Evolutionary conservation across 2,888 invertebrate species (phyloP).

Genomic region (Ametastegia equiseti): DNA sequence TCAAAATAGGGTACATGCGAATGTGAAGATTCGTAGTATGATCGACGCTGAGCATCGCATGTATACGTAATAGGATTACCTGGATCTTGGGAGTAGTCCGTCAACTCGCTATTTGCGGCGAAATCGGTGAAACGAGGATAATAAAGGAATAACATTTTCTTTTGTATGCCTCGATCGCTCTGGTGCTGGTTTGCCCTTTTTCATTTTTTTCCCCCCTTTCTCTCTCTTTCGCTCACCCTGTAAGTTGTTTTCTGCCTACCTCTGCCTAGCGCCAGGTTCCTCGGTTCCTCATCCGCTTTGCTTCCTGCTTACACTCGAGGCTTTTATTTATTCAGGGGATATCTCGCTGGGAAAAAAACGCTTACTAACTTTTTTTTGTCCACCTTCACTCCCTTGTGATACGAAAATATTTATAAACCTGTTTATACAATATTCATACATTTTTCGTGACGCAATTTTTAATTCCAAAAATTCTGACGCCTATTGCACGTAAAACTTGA

Average conservation of each 20-base stretch:
- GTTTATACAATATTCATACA: slow-evolving; percentile 27
- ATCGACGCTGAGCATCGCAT: too few species aligned
- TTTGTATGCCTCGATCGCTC: slow-evolving; percentile 27
- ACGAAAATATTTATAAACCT: slow-evolving; percentile 27
- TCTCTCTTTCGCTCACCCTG: too few species aligned
- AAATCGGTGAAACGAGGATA: slow-evolving; percentile 29
- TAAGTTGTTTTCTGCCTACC: neutral
- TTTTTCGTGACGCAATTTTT: slow-evolving; percentile 24
- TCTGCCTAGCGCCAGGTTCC: slow-evolving; percentile 2
- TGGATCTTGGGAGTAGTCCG: slow-evolving; percentile 1
- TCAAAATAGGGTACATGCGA: too few species aligned
- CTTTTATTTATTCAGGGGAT: slow-evolving; percentile 45
- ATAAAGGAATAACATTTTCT: slow-evolving; percentile 44
- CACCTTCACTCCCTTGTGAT: neutral
- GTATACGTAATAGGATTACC: slow-evolving; percentile 2
- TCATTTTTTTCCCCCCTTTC: neutral
- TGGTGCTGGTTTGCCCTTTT: slow-evolving; percentile 7
- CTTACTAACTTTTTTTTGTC: slow-evolving; percentile 19
- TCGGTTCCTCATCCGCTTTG: slow-evolving; percentile 45
- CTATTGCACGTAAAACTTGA: too few species aligned
- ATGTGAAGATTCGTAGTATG: too few species aligned
- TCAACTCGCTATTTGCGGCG: slow-evolving; percentile 23
- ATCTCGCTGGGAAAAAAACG: slow-evolving; percentile 37
- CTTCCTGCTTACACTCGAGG: slow-evolving; percentile 40
- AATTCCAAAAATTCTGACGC: neutral